Evolutionary conservation across 2,797 vertebrate species (phyloP).

Genomic region (Cichlasoma orientale): DNA sequence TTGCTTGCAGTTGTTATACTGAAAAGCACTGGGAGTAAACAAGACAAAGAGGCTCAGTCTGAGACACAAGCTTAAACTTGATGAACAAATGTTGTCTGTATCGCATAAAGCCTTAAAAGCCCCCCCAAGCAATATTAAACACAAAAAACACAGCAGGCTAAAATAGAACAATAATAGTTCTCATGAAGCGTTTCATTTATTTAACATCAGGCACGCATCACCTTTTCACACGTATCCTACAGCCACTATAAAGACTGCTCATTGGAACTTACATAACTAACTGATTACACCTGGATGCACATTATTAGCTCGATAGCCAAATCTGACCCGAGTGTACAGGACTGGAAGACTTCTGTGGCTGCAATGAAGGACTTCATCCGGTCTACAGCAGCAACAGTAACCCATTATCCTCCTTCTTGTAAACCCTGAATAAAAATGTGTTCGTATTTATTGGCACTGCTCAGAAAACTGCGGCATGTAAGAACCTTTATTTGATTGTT

Average conservation of each 20-base stretch:
- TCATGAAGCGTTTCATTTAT: constrained; percentile 5
- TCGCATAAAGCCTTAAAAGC: constrained; percentile 24
- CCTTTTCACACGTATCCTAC: constrained; percentile 32
- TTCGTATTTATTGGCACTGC: not conserved
- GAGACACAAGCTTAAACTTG: constrained; percentile 32
- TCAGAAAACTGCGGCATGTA: constrained; percentile 24
- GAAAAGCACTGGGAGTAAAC: constrained; percentile 50
- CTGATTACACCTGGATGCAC: constrained; percentile 36
- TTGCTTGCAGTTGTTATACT: constrained; percentile 19
- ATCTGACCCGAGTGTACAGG: constrained; percentile 3
- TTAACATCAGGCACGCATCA: not conserved
- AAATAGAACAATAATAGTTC: constrained; percentile 14
- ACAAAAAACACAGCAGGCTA: constrained; percentile 10
- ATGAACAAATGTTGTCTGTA: constrained; percentile 31
- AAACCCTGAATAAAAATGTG: constrained; percentile 31
- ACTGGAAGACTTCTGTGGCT: not conserved
- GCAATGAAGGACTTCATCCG: not conserved
- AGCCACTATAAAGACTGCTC: constrained; percentile 12
- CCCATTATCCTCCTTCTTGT: constrained; percentile 17
- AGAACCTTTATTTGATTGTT: constrained; percentile 27
- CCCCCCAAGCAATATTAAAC: not conserved
- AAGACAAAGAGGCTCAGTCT: constrained; percentile 45
- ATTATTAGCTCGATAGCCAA: constrained; percentile 7
- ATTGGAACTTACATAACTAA: not conserved
- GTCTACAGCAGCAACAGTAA: constrained; percentile 11